phyloP scores from a whole-genome alignment of 1,140 invertebrate species.

The Macrobrachium nipponense region DNA sequence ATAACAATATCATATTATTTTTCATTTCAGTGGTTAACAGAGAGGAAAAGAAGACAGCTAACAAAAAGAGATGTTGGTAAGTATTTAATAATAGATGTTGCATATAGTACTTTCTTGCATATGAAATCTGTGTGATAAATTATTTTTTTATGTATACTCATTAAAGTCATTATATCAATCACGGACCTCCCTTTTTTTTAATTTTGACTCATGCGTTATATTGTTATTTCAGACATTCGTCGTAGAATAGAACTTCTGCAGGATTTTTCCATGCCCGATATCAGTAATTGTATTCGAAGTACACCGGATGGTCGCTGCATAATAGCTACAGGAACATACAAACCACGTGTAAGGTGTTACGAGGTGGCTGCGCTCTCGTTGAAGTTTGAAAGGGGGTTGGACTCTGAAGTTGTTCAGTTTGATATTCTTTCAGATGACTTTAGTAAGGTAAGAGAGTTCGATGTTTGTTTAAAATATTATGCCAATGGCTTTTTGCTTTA shows the following conservation, averaged over 20 bases:
- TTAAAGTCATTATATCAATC: background rate
- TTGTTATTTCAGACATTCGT: conserved; percentile 74
- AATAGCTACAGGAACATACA: conserved; percentile 94
- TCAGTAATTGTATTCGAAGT: conserved; percentile 86
- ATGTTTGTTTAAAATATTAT: conserved; percentile 6
- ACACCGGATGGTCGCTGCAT: conserved; percentile 95
- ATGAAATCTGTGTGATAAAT: no score
- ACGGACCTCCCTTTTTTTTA: background rate
- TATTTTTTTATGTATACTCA: background rate
- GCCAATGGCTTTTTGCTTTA: background rate
- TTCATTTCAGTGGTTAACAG: conserved; percentile 81
- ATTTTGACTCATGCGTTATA: background rate
- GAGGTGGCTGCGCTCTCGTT: conserved; percentile 96
- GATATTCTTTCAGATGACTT: conserved; percentile 91
- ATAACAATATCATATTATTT: background rate
- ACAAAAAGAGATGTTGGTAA: conserved; percentile 86
- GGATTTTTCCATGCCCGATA: conserved; percentile 98
- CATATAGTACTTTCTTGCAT: background rate
- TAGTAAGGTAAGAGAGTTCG: conserved; percentile 76
- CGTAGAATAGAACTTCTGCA: conserved; percentile 96
- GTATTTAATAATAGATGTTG: background rate
- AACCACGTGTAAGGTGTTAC: conserved; percentile 95
- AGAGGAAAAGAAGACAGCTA: conserved; percentile 85
- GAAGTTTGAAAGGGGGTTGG: conserved; percentile 98
- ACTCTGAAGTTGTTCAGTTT: conserved; percentile 93